Base-by-base conservation (phyloP, 2,797 vertebrate genomes). In the Lerista edwardsae region DNA sequence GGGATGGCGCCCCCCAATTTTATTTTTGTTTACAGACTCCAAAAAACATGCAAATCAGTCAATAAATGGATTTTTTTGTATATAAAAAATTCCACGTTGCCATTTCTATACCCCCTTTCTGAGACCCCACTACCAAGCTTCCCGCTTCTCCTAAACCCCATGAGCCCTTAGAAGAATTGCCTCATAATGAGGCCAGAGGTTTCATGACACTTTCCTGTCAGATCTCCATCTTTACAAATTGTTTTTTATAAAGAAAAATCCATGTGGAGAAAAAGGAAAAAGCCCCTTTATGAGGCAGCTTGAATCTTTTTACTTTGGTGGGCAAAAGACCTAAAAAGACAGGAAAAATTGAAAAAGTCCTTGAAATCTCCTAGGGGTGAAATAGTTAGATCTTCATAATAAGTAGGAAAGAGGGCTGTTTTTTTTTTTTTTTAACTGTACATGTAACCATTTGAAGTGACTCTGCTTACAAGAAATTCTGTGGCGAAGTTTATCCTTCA, bases 1-100 rank as follows among this genome's bases (percentile, higher is more conserved):
- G 57, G 47, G 47, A 12, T 5, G 11, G 11, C 5, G 51, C n/a
- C 76, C 71, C 71, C 51, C 31, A 12, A 23, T 64, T 87, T 83
- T 87, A 80, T 80, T 76, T 62, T 80, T 75, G 57, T 87, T 87
- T 80, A 84, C 86, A 84, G 82, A 80, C 86, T 81, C 73, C 64
- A 65, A n/a, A 14, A 55, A 55, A 77, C 86, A 84, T 84, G 86
- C 86, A 87, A 75, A 47, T 67, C 62, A 79, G 55, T 51, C 71
- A 80, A 75, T 87, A 87, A 87, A 87, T 61, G 62, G 51, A 55
- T 81, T 55, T 72, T 81, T 79, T 73, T 83, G 27, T 87, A 61
- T 86, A 83, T 75, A 79, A 69, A 79, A 75, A 75, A 75, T 47
- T 55, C 68, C 31, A 17, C 1, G 39, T 79, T 47, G 31, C 19